Evolutionary conservation across 2,888 invertebrate genomes (phyloP).

Genomic region (Cryptocephalus primarius): DNA sequence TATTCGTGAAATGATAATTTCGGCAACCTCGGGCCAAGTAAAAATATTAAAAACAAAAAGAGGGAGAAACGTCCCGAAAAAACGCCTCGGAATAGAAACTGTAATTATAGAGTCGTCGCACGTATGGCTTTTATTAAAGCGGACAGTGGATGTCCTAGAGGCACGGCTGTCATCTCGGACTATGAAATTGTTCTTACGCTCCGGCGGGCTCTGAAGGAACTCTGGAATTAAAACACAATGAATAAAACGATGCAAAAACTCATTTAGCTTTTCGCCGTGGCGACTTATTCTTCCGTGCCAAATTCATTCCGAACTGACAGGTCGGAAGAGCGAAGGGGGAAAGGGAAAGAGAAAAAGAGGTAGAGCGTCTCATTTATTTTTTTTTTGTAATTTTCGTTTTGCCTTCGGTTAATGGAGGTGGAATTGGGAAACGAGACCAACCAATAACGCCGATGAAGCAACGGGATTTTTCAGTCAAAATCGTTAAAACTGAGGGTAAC

Average conservation of each 20-base stretch:
- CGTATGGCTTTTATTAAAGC: conserved; percentile 27
- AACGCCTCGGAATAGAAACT: conserved; percentile 11
- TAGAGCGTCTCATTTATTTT: too few species aligned
- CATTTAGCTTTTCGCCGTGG: conserved; percentile 20
- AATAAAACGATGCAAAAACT: conserved; percentile 25
- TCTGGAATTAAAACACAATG: conserved; percentile 25
- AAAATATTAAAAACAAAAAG: too few species aligned
- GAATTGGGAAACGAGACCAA: too few species aligned
- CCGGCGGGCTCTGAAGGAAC: conserved; percentile 23
- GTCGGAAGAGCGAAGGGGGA: too few species aligned
- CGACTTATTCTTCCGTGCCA: conserved; percentile 17
- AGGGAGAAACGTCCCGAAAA: background rate
- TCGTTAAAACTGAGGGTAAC: too few species aligned
- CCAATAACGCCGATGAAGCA: too few species aligned
- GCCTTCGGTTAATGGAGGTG: too few species aligned
- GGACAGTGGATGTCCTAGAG: conserved; percentile 24
- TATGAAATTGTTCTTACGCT: conserved; percentile 28
- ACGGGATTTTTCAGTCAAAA: too few species aligned
- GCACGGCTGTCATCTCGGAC: conserved; percentile 26
- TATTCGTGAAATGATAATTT: too few species aligned
- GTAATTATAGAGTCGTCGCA: conserved; percentile 23
- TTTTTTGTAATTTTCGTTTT: too few species aligned
- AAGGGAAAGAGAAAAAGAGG: too few species aligned
- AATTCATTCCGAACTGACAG: conserved; percentile 7
- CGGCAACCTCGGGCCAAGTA: too few species aligned